Evolutionary conservation across 2,888 invertebrate species (phyloP).

Genomic region (Phymatocera aterrima): DNA sequence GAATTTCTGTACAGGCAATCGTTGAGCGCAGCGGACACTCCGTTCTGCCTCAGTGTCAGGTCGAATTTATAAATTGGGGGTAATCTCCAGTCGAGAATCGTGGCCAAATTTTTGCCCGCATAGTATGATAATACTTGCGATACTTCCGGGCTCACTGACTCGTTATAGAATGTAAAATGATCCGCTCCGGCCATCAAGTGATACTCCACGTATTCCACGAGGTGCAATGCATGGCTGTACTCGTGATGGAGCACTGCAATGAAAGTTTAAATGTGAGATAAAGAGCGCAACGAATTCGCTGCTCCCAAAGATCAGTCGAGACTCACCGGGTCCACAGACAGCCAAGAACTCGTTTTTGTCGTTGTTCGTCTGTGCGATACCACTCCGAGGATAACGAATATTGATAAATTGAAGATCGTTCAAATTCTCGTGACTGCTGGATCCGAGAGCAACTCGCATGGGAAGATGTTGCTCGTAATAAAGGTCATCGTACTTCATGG

Average conservation of each 20-base stretch:
- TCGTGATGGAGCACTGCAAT: constrained; percentile 71
- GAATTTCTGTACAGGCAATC: constrained; percentile 66
- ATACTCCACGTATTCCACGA: constrained; percentile 76
- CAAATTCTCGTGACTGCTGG: not conserved
- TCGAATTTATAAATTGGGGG: constrained; percentile 62
- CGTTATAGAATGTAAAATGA: constrained; percentile 75
- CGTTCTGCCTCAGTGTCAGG: constrained; percentile 71
- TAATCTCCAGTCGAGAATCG: constrained; percentile 74
- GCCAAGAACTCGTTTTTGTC: constrained; percentile 50
- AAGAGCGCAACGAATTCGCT: not conserved
- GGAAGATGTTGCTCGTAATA: constrained; percentile 51
- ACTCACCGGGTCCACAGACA: constrained; percentile 56
- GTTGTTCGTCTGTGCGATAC: constrained; percentile 43
- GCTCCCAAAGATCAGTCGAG: not conserved
- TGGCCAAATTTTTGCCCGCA: constrained; percentile 62
- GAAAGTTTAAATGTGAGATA: not conserved
- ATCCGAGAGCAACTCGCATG: constrained; percentile 48
- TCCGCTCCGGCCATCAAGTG: constrained; percentile 74
- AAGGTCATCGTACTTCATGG: constrained; percentile 38
- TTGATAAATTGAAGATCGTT: constrained; percentile 49
- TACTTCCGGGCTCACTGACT: constrained; percentile 70
- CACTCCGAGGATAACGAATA: constrained; percentile 52
- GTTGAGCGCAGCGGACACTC: constrained; percentile 65
- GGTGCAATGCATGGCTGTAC: constrained; percentile 72
- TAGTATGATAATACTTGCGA: constrained; percentile 71